These are phyloP conservation scores for Acronicta psi DNA, from an alignment of 2,888 invertebrate genomes.

Conservation along the genomic window DNA sequence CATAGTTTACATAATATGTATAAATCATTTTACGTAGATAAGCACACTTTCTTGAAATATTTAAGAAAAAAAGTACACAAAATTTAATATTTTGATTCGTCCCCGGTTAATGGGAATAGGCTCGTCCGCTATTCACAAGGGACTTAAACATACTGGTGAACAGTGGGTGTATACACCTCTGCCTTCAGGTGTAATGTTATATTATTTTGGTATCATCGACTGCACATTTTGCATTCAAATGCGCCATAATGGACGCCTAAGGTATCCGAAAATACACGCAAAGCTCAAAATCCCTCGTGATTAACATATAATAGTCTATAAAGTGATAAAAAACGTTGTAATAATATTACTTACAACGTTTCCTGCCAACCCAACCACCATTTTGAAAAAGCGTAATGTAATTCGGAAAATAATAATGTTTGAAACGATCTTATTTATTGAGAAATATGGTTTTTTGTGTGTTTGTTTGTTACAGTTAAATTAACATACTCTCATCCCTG, in stretches of 20 bases:
- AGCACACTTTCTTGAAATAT: no score
- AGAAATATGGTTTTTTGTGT: not conserved
- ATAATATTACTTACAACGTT: constrained; percentile 46
- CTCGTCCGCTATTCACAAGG: no score
- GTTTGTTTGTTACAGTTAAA: constrained; percentile 27
- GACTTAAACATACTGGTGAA: no score
- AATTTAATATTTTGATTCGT: no score
- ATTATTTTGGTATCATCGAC: constrained; percentile 32
- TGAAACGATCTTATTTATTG: constrained; percentile 13
- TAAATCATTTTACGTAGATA: no score
- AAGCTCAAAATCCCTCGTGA: constrained; percentile 22
- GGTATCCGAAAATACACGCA: constrained; percentile 27
- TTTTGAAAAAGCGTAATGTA: constrained; percentile 49
- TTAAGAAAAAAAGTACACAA: no score
- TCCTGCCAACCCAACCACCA: constrained; percentile 34
- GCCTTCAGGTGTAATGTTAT: no score
- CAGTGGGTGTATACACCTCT: no score
- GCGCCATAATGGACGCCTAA: constrained; percentile 28
- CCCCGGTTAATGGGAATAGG: no score
- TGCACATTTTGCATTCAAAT: constrained; percentile 30
- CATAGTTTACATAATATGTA: no score
- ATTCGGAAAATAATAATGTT: constrained; percentile 34
- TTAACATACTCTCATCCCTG: no score
- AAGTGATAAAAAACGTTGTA: constrained; percentile 48
- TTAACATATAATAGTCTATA: constrained; percentile 51